Conservation (phyloP, 2,113 vertebrate species). For the Chitala chitala region DNA sequence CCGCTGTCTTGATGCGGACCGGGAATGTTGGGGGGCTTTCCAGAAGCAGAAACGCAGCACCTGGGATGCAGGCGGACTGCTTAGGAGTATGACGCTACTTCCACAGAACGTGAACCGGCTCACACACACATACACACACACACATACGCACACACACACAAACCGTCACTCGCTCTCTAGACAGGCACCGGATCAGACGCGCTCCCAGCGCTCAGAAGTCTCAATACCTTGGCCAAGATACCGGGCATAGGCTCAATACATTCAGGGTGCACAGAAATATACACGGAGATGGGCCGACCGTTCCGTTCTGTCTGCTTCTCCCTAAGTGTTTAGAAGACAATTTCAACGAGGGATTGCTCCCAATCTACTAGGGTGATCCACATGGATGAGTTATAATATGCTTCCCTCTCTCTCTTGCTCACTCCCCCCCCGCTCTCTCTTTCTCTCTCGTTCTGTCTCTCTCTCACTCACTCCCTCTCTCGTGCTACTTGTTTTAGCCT, state of each 20-base stretch:
- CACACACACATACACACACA: constrained; percentile 41
- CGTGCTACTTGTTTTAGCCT: constrained; percentile 68
- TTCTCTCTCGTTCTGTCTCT: constrained; percentile 30
- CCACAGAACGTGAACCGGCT: constrained; percentile 56
- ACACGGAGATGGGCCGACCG: constrained; percentile 53
- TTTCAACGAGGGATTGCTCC: constrained; percentile 67
- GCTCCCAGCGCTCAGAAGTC: constrained; percentile 47
- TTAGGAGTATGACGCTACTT: constrained; percentile 70
- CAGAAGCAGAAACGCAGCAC: constrained; percentile 66
- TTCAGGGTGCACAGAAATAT: constrained; percentile 43
- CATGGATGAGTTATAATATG: constrained; percentile 71
- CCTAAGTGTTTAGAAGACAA: constrained; percentile 69
- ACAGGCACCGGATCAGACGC: constrained; percentile 10
- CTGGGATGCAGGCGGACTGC: constrained; percentile 67
- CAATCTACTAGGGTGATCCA: constrained; percentile 66
- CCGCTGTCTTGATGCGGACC: constrained; percentile 69
- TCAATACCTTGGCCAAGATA: constrained; percentile 64
- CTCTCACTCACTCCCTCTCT: constrained; percentile 42
- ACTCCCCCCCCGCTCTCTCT: constrained; percentile 34
- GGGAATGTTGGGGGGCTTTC: constrained; percentile 63
- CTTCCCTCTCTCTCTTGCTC: constrained; percentile 66
- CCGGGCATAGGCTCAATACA: constrained; percentile 57
- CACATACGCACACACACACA: constrained; percentile 38
- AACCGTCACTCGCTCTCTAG: constrained; percentile 39
- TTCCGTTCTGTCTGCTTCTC: constrained; percentile 61